Evolutionary conservation across 2,797 vertebrate genomes (phyloP).

Genomic region (Sarcophilus harrisii): DNA sequence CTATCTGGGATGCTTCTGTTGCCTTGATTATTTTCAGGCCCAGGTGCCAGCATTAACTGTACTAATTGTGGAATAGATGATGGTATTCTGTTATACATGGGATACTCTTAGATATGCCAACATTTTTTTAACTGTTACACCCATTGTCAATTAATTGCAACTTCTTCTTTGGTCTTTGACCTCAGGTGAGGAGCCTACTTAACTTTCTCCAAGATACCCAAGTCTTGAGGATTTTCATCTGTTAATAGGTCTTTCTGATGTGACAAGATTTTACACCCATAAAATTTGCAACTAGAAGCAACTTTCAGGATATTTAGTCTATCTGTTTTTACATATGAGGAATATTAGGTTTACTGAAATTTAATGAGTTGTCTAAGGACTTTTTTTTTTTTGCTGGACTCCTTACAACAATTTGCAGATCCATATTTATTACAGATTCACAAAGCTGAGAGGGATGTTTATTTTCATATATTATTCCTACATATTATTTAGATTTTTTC

Average conservation of each 20-base stretch:
- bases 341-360: neutral
- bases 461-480: constrained; percentile 78
- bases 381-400: constrained; percentile 27
- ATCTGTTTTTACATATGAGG: neutral
- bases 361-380: neutral
- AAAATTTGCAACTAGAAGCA: neutral
- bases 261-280: neutral
- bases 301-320: neutral
- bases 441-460: constrained; percentile 57
- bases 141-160: neutral
- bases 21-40: constrained; percentile 10
- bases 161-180: neutral
- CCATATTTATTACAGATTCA: constrained; percentile 56
- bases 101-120: constrained; percentile 36
- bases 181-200: neutral
- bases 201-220: neutral
- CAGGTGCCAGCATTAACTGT: neutral
- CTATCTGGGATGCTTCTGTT: neutral
- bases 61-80: neutral
- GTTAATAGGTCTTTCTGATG: neutral
- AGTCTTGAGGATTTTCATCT: neutral
- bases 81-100: neutral
- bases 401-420: constrained; percentile 50
- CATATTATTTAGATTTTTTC: constrained; percentile 77
- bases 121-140: neutral